Percentiles rank a stretch among this genome's conserved stretches.
These are phyloP conservation scores for Myopa tessellatipennis DNA, from an alignment of 2,888 invertebrate genomes.

Conservation along the genomic window DNA sequence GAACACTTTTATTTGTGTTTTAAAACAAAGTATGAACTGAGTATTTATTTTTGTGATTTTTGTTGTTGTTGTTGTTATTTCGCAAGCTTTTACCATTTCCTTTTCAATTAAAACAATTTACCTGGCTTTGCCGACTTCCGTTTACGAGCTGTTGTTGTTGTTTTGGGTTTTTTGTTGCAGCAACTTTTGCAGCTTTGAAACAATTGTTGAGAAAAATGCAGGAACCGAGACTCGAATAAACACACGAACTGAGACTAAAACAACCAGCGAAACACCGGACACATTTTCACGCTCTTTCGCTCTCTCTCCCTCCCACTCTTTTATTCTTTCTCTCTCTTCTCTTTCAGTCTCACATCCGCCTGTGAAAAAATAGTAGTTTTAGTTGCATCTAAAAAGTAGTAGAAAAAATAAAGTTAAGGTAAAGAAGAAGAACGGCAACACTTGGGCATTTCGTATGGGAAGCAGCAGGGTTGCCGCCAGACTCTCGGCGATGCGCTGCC, in stretches of 20 bases:
- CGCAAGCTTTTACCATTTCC: neutral
- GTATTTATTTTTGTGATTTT: no score
- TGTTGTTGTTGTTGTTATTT: neutral
- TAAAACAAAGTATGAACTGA: no score
- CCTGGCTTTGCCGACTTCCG: constrained; percentile 13
- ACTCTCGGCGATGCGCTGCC: neutral
- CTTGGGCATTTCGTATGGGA: no score
- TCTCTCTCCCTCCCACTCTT: no score
- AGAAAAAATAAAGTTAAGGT: neutral
- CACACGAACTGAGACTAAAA: neutral
- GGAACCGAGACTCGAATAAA: neutral
- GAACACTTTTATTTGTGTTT: no score
- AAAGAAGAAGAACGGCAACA: no score
- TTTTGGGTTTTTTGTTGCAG: neutral
- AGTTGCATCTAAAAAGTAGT: neutral
- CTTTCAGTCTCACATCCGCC: no score
- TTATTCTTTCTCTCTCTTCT: no score
- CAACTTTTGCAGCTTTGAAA: constrained; percentile 25
- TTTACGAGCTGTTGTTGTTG: neutral
- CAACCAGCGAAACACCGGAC: no score
- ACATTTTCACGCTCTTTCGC: no score
- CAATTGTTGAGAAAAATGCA: constrained; percentile 7
- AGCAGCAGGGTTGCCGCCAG: constrained; percentile 1
- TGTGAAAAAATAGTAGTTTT: no score
- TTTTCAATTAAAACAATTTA: constrained; percentile 22